A percentile compares a stretch with the other conserved stretches of the same genome.
phyloP scores from a whole-genome alignment of 30 jellyfish, hydroid and myxozoan genomes.

The Chrysaora quinquecirrha region DNA sequence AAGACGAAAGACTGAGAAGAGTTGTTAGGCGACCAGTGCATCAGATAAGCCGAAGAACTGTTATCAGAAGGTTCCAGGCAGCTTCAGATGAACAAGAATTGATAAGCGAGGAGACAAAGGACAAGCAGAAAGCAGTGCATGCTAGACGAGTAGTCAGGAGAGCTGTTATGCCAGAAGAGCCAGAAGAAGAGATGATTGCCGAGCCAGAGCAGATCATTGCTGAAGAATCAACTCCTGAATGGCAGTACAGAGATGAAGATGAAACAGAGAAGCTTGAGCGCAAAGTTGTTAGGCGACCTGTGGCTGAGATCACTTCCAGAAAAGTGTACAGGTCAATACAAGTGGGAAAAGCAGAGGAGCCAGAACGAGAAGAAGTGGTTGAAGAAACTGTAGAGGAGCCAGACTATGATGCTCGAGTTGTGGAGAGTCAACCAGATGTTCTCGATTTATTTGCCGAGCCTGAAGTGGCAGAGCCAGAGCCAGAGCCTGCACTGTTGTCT shows the following conservation, averaged over 20 bases:
- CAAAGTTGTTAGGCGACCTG: constrained; percentile 44
- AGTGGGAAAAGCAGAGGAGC: constrained; percentile 31
- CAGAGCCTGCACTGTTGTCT: too few relatives aligned
- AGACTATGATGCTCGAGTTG: too few relatives aligned
- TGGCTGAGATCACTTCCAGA: constrained; percentile 28
- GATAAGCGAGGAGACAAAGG: constrained; percentile 20
- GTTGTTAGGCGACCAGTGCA: too few relatives aligned
- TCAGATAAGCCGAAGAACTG: too few relatives aligned
- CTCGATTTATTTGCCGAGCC: constrained; percentile 1
- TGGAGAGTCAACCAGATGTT: too few relatives aligned
- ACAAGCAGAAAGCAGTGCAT: neutral
- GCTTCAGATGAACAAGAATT: too few relatives aligned
- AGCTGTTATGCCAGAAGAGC: neutral
- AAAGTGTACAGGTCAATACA: constrained; percentile 43
- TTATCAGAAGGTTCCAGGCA: too few relatives aligned
- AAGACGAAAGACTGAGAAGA: too few relatives aligned
- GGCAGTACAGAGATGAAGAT: neutral
- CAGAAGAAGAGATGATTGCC: constrained; percentile 32
- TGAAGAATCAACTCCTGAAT: too few relatives aligned
- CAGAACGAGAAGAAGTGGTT: neutral
- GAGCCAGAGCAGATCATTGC: constrained; percentile 44
- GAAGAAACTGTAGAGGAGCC: too few relatives aligned
- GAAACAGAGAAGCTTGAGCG: neutral
- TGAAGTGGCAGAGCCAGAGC: neutral
- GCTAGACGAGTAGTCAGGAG: constrained; percentile 20